Conservation (phyloP, 2,797 vertebrate genomes). For the Mus minutoides region DNA sequence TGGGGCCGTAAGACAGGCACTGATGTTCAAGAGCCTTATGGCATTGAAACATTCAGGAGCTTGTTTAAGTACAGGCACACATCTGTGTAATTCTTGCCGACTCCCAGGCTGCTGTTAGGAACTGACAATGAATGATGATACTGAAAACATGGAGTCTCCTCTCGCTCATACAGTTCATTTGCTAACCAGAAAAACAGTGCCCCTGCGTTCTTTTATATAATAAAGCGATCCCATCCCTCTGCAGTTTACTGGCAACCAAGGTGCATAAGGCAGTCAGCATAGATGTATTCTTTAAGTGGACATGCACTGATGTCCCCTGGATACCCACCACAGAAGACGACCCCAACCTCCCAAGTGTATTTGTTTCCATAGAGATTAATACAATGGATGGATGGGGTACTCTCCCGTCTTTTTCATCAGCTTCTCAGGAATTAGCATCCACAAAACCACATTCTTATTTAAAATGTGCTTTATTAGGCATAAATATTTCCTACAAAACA, state of each 20-base stretch:
- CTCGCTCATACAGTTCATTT: not conserved
- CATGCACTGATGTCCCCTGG: slow-evolving; percentile 17
- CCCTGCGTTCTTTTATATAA: slow-evolving; percentile 23
- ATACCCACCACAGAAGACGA: slow-evolving; percentile 41
- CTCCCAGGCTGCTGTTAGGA: not conserved
- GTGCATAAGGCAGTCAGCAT: slow-evolving; percentile 34
- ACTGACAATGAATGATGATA: slow-evolving; percentile 35
- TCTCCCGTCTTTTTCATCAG: slow-evolving; percentile 38
- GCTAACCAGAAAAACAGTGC: slow-evolving; percentile 61
- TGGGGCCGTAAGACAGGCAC: not conserved
- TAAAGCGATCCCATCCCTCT: slow-evolving; percentile 43
- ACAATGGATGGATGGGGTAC: not conserved
- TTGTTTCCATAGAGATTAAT: slow-evolving; percentile 67
- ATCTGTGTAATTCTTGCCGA: not conserved
- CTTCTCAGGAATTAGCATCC: slow-evolving; percentile 40
- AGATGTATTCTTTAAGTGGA: slow-evolving; percentile 44
- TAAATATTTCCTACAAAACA: slow-evolving; percentile 52
- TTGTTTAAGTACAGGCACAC: not conserved
- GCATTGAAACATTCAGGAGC: slow-evolving; percentile 30
- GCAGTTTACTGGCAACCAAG: slow-evolving; percentile 37
- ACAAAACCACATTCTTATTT: slow-evolving; percentile 23
- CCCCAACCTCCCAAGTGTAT: not conserved
- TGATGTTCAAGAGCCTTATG: not conserved
- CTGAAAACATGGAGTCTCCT: slow-evolving; percentile 10
- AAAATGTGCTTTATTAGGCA: slow-evolving; percentile 20